Percentiles rank a stretch among this genome's conserved stretches.
Evolutionary conservation across 2,113 vertebrate genomes (phyloP).

Genomic region (Tupaia tana): DNA sequence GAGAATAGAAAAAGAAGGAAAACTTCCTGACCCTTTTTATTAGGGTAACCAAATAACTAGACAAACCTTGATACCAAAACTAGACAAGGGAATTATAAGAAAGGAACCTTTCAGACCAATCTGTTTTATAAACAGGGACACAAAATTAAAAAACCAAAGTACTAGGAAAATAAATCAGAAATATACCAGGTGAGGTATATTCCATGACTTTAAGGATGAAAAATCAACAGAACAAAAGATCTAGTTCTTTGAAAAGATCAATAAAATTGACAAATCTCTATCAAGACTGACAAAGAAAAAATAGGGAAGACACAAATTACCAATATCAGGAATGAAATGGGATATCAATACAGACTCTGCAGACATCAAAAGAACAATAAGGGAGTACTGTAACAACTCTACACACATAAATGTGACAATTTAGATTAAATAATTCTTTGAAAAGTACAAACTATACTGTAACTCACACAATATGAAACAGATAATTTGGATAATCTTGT

Average conservation of each 20-base stretch:
- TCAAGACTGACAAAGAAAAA: conserved; percentile 18
- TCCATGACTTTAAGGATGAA: conserved; percentile 11
- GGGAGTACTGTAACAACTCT: conserved; percentile 3
- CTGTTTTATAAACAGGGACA: conserved; percentile 19
- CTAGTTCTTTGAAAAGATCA: conserved; percentile 52
- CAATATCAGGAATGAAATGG: conserved; percentile 8
- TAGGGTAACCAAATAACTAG: conserved; percentile 24
- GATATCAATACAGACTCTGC: not conserved
- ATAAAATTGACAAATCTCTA: conserved; percentile 54
- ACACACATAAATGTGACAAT: conserved; percentile 24
- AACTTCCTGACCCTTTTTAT: conserved; percentile 1
- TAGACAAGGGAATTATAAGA: conserved; percentile 42
- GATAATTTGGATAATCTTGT: conserved; percentile 32
- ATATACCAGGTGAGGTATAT: conserved; percentile 39
- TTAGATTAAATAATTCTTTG: conserved; percentile 37
- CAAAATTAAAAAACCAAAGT: conserved; percentile 46
- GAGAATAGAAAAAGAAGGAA: conserved; percentile 45
- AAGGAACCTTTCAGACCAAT: conserved; percentile 47
- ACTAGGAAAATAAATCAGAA: conserved; percentile 45
- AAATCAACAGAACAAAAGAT: conserved; percentile 58
- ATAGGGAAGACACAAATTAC: conserved; percentile 24
- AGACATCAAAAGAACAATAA: conserved; percentile 45
- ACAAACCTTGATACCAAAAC: conserved; percentile 38
- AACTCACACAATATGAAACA: conserved; percentile 32
- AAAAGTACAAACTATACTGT: conserved; percentile 21